Conservation (phyloP, 1,140 invertebrate genomes). For the Thaumatotibia leucotreta region DNA sequence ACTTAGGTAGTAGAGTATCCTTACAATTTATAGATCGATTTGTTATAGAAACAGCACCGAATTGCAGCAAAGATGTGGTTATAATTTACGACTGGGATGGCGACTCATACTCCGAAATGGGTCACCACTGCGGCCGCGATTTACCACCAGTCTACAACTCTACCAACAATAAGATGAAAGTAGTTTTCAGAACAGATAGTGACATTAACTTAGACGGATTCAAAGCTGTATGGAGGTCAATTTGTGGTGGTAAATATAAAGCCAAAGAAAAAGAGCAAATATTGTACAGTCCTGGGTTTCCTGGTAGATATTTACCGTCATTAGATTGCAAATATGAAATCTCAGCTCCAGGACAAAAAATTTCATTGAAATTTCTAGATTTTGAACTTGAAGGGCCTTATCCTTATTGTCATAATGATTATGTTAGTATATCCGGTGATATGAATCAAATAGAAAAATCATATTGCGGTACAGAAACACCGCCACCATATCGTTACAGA, state of each 20-base stretch:
- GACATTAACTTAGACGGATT: constrained; percentile 84
- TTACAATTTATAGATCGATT: constrained; percentile 84
- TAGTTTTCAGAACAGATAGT: constrained; percentile 84
- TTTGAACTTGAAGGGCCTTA: constrained; percentile 58
- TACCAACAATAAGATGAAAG: constrained; percentile 80
- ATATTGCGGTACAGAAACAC: constrained; percentile 50
- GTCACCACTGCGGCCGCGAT: constrained; percentile 84
- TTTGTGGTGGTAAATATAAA: constrained; percentile 85
- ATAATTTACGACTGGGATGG: constrained; percentile 66
- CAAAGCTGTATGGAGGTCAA: constrained; percentile 77
- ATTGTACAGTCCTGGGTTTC: constrained; percentile 86
- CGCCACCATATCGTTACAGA: constrained; percentile 24
- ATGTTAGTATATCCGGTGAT: constrained; percentile 39
- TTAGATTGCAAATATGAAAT: constrained; percentile 85
- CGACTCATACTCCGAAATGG: constrained; percentile 75
- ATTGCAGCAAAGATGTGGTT: constrained; percentile 88
- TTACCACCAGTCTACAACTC: constrained; percentile 80
- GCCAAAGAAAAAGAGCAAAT: constrained; percentile 73
- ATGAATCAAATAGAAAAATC: constrained; percentile 27
- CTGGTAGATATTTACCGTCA: constrained; percentile 78
- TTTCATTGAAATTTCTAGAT: constrained; percentile 47
- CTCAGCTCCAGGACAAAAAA: constrained; percentile 38
- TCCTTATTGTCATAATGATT: constrained; percentile 56
- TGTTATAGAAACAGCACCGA: constrained; percentile 82
- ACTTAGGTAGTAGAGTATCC: constrained; percentile 82